Conservation (phyloP, 1,140 invertebrate genomes). For the Drosophila kohkoa region DNA sequence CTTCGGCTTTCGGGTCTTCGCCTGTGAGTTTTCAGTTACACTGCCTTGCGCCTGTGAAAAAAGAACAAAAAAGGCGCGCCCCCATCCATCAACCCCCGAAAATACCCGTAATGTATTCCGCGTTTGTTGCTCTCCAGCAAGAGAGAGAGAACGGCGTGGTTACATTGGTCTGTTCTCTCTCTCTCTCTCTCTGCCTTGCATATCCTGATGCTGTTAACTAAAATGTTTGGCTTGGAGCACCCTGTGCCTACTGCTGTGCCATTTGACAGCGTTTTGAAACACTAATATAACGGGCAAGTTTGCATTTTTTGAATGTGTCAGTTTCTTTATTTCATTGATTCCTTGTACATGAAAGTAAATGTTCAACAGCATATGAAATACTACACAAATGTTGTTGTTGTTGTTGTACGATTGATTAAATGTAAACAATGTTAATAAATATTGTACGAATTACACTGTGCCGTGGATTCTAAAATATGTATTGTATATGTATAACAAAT, state of each 20-base stretch:
- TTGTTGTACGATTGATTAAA: constrained; percentile 35
- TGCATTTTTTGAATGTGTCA: constrained; percentile 64
- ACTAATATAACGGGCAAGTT: constrained; percentile 1
- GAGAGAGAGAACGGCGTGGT: constrained; percentile 1
- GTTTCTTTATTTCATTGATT: constrained; percentile 80
- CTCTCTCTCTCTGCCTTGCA: background rate
- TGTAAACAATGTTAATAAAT: constrained; percentile 80
- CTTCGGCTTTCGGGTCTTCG: constrained; percentile 42
- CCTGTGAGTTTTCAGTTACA: constrained; percentile 73
- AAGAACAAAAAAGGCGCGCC: constrained; percentile 67
- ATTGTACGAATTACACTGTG: constrained; percentile 73
- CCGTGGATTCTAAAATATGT: constrained; percentile 23
- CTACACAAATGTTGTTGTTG: constrained; percentile 64
- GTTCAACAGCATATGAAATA: constrained; percentile 70
- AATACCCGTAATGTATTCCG: constrained; percentile 71
- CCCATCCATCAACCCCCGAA: constrained; percentile 61
- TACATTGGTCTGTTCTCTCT: constrained; percentile 5
- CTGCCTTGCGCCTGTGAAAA: constrained; percentile 57
- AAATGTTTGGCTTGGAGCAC: constrained; percentile 8
- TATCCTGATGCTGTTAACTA: constrained; percentile 24
- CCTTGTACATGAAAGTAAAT: constrained; percentile 66
- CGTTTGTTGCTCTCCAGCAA: constrained; percentile 41
- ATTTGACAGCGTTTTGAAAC: background rate
- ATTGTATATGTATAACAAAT: constrained; percentile 29
- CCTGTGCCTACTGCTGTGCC: constrained; percentile 6